Evolutionary conservation across 2,888 invertebrate species (phyloP).

Genomic region (Nezara viridula): DNA sequence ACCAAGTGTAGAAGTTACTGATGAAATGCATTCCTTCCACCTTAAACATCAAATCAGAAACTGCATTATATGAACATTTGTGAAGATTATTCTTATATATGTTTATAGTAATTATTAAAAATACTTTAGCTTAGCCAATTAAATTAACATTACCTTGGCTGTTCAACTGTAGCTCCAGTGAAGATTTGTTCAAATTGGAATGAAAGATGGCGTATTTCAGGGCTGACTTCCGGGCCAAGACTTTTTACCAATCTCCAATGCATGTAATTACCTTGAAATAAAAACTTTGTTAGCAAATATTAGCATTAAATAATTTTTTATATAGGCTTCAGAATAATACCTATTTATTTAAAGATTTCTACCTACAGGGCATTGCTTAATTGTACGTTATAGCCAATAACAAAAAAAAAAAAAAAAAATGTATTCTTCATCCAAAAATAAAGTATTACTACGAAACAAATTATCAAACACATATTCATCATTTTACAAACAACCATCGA

Average conservation of each 20-base stretch:
- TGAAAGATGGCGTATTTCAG: conserved; percentile 69
- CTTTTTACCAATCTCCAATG: conserved; percentile 81
- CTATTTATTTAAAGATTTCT: no score
- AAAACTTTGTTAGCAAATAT: not conserved
- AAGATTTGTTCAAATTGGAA: conserved; percentile 78
- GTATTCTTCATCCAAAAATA: no score
- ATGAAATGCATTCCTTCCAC: conserved; percentile 67
- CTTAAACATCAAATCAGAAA: conserved; percentile 63
- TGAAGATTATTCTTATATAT: not conserved
- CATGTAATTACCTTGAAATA: conserved; percentile 76
- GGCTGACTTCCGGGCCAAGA: conserved; percentile 72
- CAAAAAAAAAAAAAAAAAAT: no score
- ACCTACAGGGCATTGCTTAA: no score
- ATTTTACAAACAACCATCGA: no score
- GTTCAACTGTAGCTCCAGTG: conserved; percentile 76
- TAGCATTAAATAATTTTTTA: no score
- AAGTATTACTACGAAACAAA: no score
- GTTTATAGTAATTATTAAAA: not conserved
- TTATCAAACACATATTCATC: no score
- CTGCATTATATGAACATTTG: not conserved
- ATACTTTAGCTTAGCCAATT: not conserved
- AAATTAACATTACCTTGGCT: conserved; percentile 70
- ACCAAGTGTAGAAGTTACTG: conserved; percentile 76
- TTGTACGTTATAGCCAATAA: no score
- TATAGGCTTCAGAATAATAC: no score